Evolutionary conservation across 2,797 vertebrate species (phyloP), one percentile per base, ranked within the genome.

Genomic region (Novumbra hubbsi): DNA sequence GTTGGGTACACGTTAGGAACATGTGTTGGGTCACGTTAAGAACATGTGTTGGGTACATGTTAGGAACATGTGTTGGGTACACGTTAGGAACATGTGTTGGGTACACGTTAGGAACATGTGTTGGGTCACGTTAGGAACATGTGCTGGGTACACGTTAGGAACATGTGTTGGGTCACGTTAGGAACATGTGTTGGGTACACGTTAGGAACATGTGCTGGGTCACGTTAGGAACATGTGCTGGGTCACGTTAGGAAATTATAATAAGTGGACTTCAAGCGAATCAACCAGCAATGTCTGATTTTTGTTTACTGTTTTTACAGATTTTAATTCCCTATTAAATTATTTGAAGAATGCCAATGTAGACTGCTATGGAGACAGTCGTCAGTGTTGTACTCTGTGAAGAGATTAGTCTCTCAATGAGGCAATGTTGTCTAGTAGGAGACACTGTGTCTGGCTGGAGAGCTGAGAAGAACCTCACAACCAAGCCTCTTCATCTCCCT

Each of bases 401-500:
- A 32, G 16, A 72, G 55, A 32, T 55, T 52, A 4, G 14, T 19
- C 60, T 30, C 55, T 68, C 68, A 9, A 15, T 49, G 38, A 41
- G 24, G 0, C 1, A 14, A 62, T 65, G 55, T 74, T 34, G 32
- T 66, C 57, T 78, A 17, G 30, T 55, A 28, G 57, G 41, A 73
- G 57, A 48, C 70, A 12, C 45, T 1, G 5, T 65, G 34, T 63
- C 68, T 65, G 69, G 71, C 19, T 38, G 66, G 41, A 17, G 38
- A 70, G 63, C 32, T 27, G 21, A 71, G 66, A 72, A 2, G 75
- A 72, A 57, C 68, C 72, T 68, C 64, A 73, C 72, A 57, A 38
- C 41, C 72, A 15, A 19, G 48, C 72, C 64, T 67, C 48, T 55
- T 71, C 69, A 16, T 76, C 63, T 67, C 32, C 63, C 49, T 24